Evolutionary conservation across 1,140 invertebrate species (phyloP).

Genomic region (Caenorhabditis tropicalis): DNA sequence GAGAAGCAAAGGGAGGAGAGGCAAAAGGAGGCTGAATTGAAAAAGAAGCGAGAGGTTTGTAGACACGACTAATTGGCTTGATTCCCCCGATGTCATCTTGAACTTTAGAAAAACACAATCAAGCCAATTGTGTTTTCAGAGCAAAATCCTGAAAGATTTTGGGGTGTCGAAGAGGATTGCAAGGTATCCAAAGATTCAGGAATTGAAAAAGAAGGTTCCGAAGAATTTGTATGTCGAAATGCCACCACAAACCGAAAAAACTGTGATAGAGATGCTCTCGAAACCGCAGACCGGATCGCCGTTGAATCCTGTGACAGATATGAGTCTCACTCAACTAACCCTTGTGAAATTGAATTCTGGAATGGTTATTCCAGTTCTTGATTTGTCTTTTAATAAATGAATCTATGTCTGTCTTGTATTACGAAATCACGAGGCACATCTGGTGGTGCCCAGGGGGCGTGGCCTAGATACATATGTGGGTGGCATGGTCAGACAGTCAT

Average conservation of each 20-base stretch:
- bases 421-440: too few relatives aligned
- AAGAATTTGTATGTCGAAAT: too few relatives aligned
- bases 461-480: background rate
- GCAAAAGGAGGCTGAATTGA: too few relatives aligned
- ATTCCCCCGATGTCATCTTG: too few relatives aligned
- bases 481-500: too few relatives aligned
- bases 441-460: too few relatives aligned
- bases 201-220: background rate
- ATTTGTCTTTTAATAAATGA: background rate
- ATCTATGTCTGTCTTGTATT: background rate
- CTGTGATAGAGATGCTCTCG: background rate
- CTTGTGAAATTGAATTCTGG: background rate
- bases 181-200: too few relatives aligned
- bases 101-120: too few relatives aligned
- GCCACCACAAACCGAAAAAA: background rate
- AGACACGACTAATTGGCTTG: too few relatives aligned
- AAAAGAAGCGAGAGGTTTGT: too few relatives aligned
- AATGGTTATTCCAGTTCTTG: background rate
- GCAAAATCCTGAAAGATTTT: background rate
- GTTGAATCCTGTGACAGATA: conserved; percentile 3
- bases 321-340: background rate
- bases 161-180: background rate
- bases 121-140: background rate
- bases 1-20: too few relatives aligned
- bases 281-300: background rate